phyloP scores from a whole-genome alignment of 2,113 vertebrate species.

The Pristiophorus japonicus region DNA sequence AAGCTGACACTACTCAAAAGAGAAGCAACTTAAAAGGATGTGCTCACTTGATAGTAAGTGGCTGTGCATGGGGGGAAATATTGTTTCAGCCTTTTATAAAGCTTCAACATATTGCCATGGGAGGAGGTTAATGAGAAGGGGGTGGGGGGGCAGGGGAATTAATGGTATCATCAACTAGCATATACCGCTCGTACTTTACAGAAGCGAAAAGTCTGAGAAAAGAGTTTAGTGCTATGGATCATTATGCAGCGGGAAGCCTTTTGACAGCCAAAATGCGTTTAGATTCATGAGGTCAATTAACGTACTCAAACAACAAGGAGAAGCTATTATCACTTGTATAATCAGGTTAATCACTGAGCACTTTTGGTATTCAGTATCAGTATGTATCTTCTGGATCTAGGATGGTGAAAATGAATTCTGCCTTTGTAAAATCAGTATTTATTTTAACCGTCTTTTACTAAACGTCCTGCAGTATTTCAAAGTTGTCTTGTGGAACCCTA shows the following conservation, averaged over 20 bases:
- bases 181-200: not conserved
- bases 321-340: not conserved
- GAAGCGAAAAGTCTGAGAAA: not conserved
- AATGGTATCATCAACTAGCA: not conserved
- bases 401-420: not conserved
- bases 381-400: not conserved
- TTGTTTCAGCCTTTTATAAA: not conserved
- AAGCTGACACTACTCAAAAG: too few relatives aligned
- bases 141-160: not conserved
- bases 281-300: not conserved
- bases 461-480: not conserved
- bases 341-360: not conserved
- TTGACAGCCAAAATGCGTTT: not conserved
- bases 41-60: not conserved
- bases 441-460: not conserved
- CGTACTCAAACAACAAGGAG: not conserved
- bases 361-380: not conserved
- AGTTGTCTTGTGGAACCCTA: not conserved
- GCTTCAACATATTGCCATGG: not conserved
- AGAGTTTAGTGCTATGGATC: not conserved
- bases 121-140: not conserved
- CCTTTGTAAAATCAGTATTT: too few relatives aligned
- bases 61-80: not conserved
- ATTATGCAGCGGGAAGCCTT: not conserved
- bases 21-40: too few relatives aligned